Percentiles rank a stretch among this genome's conserved stretches.
These are phyloP conservation scores for Ectemnius lituratus DNA, from an alignment of 2,888 invertebrate species.

Conservation along the genomic window DNA sequence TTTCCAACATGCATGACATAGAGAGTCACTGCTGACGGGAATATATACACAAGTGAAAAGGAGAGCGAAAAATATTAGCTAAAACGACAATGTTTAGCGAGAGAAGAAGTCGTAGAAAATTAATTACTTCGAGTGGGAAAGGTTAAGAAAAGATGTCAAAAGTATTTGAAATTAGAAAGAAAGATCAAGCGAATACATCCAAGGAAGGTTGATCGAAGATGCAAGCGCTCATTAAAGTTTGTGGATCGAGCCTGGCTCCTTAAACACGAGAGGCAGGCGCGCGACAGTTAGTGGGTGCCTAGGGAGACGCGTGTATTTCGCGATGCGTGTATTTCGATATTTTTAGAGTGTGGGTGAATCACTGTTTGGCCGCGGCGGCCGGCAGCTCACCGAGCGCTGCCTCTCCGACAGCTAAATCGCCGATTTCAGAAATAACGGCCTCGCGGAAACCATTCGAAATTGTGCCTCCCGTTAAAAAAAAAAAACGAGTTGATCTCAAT, in stretches of 20 bases:
- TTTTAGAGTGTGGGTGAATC: slow-evolving; percentile 76
- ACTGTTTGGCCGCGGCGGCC: slow-evolving; percentile 68
- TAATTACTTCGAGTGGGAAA: slow-evolving; percentile 5
- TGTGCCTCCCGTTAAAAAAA: not conserved
- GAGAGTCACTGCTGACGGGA: not conserved
- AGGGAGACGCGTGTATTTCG: slow-evolving; percentile 44
- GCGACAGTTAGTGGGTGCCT: slow-evolving; percentile 38
- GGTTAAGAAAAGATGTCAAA: too few relatives aligned
- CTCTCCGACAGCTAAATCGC: slow-evolving; percentile 70
- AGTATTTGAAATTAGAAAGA: too few relatives aligned
- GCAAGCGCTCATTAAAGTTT: too few relatives aligned
- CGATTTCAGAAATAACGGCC: slow-evolving; percentile 72
- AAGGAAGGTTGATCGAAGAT: too few relatives aligned
- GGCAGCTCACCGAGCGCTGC: slow-evolving; percentile 44
- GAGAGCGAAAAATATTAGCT: too few relatives aligned
- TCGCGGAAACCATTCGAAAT: not conserved
- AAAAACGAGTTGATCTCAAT: too few relatives aligned
- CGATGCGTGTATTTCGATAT: slow-evolving; percentile 69
- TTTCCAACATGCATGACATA: too few relatives aligned
- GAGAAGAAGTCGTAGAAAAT: too few relatives aligned
- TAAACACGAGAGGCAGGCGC: not conserved
- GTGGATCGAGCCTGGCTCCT: not conserved
- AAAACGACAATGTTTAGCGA: too few relatives aligned
- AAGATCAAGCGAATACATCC: not conserved
- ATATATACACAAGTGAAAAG: too few relatives aligned